These are phyloP conservation scores for Iphiclides podalirius DNA, from an alignment of 2,888 invertebrate species.

Conservation along the genomic window DNA sequence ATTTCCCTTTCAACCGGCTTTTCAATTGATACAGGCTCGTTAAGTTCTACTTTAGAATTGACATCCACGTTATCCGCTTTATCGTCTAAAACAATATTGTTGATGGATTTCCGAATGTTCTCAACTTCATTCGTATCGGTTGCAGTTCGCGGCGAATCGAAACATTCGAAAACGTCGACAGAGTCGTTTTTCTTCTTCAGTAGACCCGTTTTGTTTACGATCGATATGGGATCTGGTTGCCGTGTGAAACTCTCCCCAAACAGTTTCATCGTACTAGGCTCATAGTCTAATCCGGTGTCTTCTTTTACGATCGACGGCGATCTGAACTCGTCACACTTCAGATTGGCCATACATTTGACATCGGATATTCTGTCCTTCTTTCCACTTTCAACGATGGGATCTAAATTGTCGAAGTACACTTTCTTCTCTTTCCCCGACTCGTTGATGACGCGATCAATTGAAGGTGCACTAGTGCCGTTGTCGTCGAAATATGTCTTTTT, in stretches of 20 bases:
- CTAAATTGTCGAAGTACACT: conserved; percentile 47
- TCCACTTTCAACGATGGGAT: conserved; percentile 21
- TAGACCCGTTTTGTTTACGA: conserved; percentile 37
- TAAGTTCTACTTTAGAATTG: no score
- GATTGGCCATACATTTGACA: conserved; percentile 23
- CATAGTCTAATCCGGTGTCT: conserved; percentile 39
- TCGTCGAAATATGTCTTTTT: conserved; percentile 48
- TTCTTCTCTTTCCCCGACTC: conserved; percentile 23
- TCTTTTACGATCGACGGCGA: conserved; percentile 63
- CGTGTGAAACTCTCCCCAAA: conserved; percentile 53
- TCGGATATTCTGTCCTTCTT: conserved; percentile 6
- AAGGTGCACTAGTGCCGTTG: conserved; percentile 28
- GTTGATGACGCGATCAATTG: conserved; percentile 3
- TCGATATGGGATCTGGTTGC: conserved; percentile 38
- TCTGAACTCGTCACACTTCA: conserved; percentile 38
- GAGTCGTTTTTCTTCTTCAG: conserved; percentile 48
- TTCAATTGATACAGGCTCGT: no score
- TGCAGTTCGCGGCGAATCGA: conserved; percentile 40
- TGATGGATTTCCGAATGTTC: conserved; percentile 39
- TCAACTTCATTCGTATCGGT: conserved; percentile 26
- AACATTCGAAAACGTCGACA: conserved; percentile 59
- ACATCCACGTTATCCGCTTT: conserved; percentile 30
- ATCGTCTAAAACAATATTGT: conserved; percentile 36
- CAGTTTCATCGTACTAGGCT: conserved; percentile 53
- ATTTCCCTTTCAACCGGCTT: conserved; percentile 8